A percentile compares a stretch with the other conserved stretches of the same genome.
Conservation (phyloP, 2,888 invertebrate species). For the Cantharis nigra region DNA sequence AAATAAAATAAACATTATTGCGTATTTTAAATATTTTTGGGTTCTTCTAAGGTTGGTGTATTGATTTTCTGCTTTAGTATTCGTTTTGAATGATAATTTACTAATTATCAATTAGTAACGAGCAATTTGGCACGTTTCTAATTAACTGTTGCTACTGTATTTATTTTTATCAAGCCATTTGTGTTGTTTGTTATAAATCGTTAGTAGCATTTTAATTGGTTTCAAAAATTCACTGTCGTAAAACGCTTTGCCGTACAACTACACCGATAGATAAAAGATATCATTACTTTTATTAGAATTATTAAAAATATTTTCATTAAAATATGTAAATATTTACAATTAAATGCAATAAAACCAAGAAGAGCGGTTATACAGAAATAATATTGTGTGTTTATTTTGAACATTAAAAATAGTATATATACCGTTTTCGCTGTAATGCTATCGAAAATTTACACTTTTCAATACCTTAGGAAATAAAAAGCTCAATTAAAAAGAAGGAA, state of each 20-base stretch:
- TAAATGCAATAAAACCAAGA: background rate
- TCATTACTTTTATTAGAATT: background rate
- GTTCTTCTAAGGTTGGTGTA: background rate
- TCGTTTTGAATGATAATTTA: background rate
- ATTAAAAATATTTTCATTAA: background rate
- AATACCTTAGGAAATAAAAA: background rate
- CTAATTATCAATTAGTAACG: background rate
- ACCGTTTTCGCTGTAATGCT: background rate
- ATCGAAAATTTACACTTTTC: background rate
- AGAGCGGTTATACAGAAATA: background rate
- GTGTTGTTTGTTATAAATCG: background rate
- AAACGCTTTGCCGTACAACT: background rate
- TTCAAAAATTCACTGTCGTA: background rate
- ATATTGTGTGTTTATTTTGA: background rate
- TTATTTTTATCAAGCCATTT: background rate
- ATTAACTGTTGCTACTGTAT: background rate
- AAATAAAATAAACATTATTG: too few species aligned
- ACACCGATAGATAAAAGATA: background rate
- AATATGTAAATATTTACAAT: background rate
- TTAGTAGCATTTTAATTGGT: background rate
- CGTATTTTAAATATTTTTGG: background rate
- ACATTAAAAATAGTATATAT: background rate
- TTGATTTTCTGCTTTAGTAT: background rate
- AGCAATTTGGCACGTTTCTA: background rate
- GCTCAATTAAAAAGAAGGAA: constrained; percentile 9